Conservation (phyloP, 2,888 invertebrate species). For the Tuta absoluta region DNA sequence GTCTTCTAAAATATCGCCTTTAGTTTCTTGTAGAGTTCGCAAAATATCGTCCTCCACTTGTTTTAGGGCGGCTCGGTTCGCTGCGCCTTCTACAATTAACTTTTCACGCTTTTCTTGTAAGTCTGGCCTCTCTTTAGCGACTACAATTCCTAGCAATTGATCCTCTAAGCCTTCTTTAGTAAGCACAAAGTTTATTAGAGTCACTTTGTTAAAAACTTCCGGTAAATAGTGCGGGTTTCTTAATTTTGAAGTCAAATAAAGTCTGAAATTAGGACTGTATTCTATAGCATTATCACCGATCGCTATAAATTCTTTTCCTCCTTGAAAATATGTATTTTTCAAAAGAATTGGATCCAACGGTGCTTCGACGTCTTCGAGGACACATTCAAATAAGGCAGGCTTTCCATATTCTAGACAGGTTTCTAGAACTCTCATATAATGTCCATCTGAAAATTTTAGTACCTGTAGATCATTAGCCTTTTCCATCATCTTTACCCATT, state of each 20-base stretch:
- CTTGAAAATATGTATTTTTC: conserved; percentile 88
- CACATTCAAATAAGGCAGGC: conserved; percentile 89
- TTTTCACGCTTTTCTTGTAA: conserved; percentile 90
- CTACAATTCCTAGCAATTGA: conserved; percentile 91
- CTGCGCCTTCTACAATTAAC: conserved; percentile 88
- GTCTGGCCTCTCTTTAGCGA: conserved; percentile 92
- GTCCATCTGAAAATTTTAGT: conserved; percentile 87
- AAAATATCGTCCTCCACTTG: conserved; percentile 94
- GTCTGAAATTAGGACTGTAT: conserved; percentile 87
- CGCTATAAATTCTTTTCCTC: conserved; percentile 87
- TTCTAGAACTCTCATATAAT: conserved; percentile 89
- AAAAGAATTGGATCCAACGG: conserved; percentile 88
- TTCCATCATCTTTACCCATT: conserved; percentile 93
- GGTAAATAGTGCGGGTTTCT: conserved; percentile 93
- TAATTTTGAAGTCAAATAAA: conserved; percentile 91
- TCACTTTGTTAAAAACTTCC: conserved; percentile 91
- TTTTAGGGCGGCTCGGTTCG: conserved; percentile 89
- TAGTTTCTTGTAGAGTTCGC: conserved; percentile 88
- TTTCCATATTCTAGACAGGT: conserved; percentile 88
- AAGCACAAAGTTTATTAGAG: conserved; percentile 90
- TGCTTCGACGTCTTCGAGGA: conserved; percentile 89
- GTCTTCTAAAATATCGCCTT: conserved; percentile 95
- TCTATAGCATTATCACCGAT: conserved; percentile 90
- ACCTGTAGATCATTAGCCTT: conserved; percentile 85
- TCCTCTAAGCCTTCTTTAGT: conserved; percentile 91